A percentile compares a stretch with the other conserved stretches of the same genome.
Conservation (phyloP, 1,140 invertebrate species). For the Danaus melanippus region DNA sequence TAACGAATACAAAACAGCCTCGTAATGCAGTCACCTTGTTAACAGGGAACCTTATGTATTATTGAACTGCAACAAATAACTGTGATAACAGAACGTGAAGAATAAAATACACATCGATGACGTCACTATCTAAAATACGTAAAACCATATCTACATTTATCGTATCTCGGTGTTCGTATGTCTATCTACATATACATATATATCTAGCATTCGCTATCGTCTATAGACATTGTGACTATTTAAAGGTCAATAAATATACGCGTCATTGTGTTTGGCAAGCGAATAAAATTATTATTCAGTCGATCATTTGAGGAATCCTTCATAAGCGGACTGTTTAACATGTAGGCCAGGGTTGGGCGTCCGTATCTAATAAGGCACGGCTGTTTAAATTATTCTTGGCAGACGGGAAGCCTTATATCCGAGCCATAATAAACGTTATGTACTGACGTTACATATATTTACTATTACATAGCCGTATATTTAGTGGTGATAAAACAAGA, state of each 20-base stretch:
- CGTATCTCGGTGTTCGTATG: no score
- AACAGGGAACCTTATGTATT: constrained; percentile 43
- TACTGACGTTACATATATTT: background rate
- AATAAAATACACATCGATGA: constrained; percentile 3
- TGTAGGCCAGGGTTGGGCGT: constrained; percentile 37
- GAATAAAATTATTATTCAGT: constrained; percentile 7
- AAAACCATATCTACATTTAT: no score
- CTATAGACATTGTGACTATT: no score
- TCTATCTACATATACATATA: no score
- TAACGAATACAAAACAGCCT: constrained; percentile 19
- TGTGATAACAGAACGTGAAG: constrained; percentile 46
- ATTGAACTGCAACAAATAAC: constrained; percentile 52
- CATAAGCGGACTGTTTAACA: constrained; percentile 23
- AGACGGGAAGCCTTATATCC: constrained; percentile 51
- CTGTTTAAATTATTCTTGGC: constrained; percentile 36
- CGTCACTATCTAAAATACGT: no score
- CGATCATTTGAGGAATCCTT: constrained; percentile 19
- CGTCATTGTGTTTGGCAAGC: background rate
- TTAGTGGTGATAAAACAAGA: constrained; percentile 36
- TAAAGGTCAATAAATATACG: no score
- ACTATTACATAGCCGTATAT: constrained; percentile 2
- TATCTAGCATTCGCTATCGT: no score
- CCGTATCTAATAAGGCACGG: constrained; percentile 26
- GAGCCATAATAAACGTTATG: constrained; percentile 32
- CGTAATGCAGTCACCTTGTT: constrained; percentile 36